Base-by-base conservation (phyloP, 1,140 invertebrate genomes). In the Drosophila ironensis region DNA sequence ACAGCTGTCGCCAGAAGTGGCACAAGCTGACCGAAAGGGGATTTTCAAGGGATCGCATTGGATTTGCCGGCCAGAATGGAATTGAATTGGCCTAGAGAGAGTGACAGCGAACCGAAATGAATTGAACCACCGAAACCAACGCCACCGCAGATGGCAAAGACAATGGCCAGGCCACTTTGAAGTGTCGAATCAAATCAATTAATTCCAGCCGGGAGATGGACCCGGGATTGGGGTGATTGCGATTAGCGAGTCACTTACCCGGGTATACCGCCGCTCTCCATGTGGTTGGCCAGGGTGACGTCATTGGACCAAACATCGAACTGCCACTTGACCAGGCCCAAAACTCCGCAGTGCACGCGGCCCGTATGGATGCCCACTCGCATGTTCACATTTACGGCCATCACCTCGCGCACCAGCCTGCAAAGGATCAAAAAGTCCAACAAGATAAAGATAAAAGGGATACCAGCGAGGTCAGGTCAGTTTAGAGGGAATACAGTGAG, bases 271-370 rank as follows among this genome's bases (percentile, higher is more conserved):
- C 96, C 96, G 33, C 97, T 97, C 91, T 99, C 98, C 97, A 99
- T 98, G 84, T 98, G 95, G 92, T 98, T 99, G 41, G 98, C 98
- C 3, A 98, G 92, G 12, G 97, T 98, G 81, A 99, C 98, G 91
- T 99, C 98, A 91, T 98, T 96, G 72, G 97, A 98, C 97, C 98
- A 99, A 27, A 99, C 97, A 91, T 99, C 98, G 91, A 97, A 90
- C 96, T 97, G 92, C 92, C 92, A 93, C 90, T 93, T 93, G 72
- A 92, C 91, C 44, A 98, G 93, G 2, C 97, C 97, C n/a, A 99
- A 92, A 11, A 98, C 97, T 1, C 97, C 97, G 91, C 97, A 98
- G 88, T 98, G 96, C 4, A 98, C 97, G 5, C 96, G 92, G 0
- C 97, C 97, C 0, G 97, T 97, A 90, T 98, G 97, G 61, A 98